Evolutionary conservation across 1,140 invertebrate species (phyloP), one percentile per base, ranked within the genome.

Genomic region (Drosophila funebris): DNA sequence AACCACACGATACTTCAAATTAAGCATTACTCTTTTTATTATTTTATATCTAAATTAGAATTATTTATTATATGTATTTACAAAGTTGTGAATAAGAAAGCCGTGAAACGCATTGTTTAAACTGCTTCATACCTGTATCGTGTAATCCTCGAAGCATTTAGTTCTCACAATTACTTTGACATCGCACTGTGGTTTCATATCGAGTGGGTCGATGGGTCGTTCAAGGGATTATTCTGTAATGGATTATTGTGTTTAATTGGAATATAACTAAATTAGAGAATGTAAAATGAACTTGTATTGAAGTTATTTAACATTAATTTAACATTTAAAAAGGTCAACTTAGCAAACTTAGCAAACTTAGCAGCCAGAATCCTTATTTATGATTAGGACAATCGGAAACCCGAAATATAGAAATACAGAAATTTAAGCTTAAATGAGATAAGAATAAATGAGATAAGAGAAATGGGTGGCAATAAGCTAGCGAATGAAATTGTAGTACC

Each of bases 401-500:
- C 22, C 20, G 6, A 53, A 33, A 46, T 39, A 31, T 14, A 29
- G 61, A 31, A 24, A 53, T 57, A 50, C 39, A 3, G 7, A 14
- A 36, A 39, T n/a, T n/a, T n/a, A n/a, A n/a, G n/a, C n/a, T n/a
- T n/a, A n/a, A n/a, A n/a, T n/a, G n/a, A n/a, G n/a, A n/a, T n/a
- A n/a, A n/a, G n/a, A n/a, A n/a, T n/a, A n/a, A n/a, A n/a, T n/a
- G n/a, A 68, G 36, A 77, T 64, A 71, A 29, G 11, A 72, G 44
- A 67, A 37, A 56, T 48, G 14, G 11, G 20, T 66, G 52, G 69
- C 70, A 76, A 73, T 88, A 83, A 88, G 82, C 76, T 66, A 61
- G 61, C 76, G 68, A 58, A 70, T 76, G 68, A 73, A 88, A 87
- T 87, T 64, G 67, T 36, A 75, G 80, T 85, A 78, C 4, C 54